Evolutionary conservation across 2,888 invertebrate species (phyloP), one percentile per base, ranked within the genome.

Genomic region (Lacanobia oleracea): DNA sequence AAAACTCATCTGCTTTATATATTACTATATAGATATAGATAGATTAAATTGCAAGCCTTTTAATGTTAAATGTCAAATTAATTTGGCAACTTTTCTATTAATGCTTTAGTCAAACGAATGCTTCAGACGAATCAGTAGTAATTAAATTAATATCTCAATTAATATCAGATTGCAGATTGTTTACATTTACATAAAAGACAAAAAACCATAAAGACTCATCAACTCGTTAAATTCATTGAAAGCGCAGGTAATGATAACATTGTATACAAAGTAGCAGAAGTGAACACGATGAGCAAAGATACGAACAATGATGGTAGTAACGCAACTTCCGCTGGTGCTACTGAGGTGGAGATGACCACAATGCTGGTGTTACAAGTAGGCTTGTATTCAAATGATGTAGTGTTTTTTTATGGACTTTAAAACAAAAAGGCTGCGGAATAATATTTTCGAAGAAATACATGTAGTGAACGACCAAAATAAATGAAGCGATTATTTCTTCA

Each of bases 291-390:
- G 62, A 57, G 72, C n/a, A 45, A 54, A 60, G 60, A 60, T 60
- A 56, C 23, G 37, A 51, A 74, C 63, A 60, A 64, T 77, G 67
- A 61, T 33, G 63, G 10, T 51, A 18, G 2, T 61, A 65, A 61
- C 14, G 81, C 57, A 81, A 79, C 56, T 61, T 81, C 79, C 81
- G 76, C 1, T 8, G 43, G 48, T 23, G 68, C 63, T 69, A 77
- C 68, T 57, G 53, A 16, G 2, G 54, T 0, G 9, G 9, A 23
- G 40, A 43, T 48, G 75, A 51, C 10, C 50, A 43, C 50, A 64
- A 69, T 62, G 7, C 21, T 59, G 48, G 40, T 23, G 65, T 33
- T 56, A 53, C n/a, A 56, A 54, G 45, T 45, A 53, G 33, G 27
- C 69, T 79, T 45, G 37, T 53, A 67, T 59, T 59, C 16, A 62